phyloP scores from a whole-genome alignment of 2,888 invertebrate genomes.

The Abrostola tripartita region DNA sequence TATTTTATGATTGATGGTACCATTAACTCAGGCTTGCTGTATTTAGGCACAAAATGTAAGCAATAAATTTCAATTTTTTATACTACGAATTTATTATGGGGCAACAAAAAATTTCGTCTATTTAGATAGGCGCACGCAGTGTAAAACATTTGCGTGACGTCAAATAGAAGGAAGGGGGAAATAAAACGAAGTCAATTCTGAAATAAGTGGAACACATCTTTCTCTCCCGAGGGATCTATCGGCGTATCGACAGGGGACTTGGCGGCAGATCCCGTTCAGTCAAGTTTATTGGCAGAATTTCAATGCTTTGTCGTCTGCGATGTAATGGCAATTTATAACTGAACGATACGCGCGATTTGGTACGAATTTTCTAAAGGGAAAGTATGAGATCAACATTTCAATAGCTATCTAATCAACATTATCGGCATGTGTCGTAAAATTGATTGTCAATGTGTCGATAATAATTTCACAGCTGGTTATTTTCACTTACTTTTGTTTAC shows the following conservation, averaged over 20 bases:
- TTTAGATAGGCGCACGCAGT: constrained; percentile 55
- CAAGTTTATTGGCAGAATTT: constrained; percentile 79
- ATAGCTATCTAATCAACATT: constrained; percentile 59
- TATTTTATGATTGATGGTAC: constrained; percentile 65
- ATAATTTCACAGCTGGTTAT: constrained; percentile 30
- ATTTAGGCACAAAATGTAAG: constrained; percentile 60
- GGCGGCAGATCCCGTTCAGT: constrained; percentile 70
- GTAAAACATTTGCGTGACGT: constrained; percentile 58
- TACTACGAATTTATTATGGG: constrained; percentile 46
- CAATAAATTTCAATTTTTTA: constrained; percentile 64
- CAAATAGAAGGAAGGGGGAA: constrained; percentile 61
- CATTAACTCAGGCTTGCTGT: constrained; percentile 59
- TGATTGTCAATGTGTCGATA: constrained; percentile 48
- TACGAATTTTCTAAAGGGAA: constrained; percentile 52
- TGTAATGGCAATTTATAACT: constrained; percentile 75
- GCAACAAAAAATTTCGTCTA: constrained; percentile 43
- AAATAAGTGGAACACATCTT: constrained; percentile 78
- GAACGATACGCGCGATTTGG: constrained; percentile 61
- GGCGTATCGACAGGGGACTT: constrained; percentile 74
- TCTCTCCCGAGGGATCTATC: constrained; percentile 74
- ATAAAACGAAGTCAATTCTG: constrained; percentile 75
- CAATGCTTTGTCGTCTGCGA: constrained; percentile 76
- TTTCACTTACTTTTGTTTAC: constrained; percentile 10
- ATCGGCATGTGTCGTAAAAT: constrained; percentile 42
- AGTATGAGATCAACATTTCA: constrained; percentile 58